phyloP scores from a whole-genome alignment of 2,113 vertebrate genomes.

The Nycticorax nycticorax region DNA sequence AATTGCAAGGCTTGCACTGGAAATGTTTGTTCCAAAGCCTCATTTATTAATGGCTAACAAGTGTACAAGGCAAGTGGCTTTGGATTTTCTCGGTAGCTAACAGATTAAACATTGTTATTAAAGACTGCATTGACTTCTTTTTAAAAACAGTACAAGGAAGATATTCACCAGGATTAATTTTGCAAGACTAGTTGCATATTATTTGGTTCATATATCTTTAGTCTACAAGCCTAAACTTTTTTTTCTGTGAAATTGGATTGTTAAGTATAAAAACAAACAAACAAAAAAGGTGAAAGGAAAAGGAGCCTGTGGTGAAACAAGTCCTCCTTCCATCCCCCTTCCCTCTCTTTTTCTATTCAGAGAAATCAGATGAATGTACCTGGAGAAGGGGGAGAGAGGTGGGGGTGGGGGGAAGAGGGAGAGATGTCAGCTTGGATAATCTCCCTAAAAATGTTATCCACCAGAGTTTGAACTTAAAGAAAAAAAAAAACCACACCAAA shows the following conservation, averaged over 20 bases:
- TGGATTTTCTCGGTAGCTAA: not conserved
- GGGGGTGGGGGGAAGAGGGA: not conserved
- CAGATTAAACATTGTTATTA: not conserved
- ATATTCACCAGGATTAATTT: not conserved
- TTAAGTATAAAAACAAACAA: not conserved
- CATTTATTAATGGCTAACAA: not conserved
- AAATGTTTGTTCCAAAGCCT: not conserved
- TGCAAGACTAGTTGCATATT: not conserved
- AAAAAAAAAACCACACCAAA: not conserved
- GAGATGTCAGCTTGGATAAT: not conserved
- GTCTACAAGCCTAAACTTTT: not conserved
- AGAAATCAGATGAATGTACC: not conserved
- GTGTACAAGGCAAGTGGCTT: not conserved
- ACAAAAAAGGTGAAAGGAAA: not conserved
- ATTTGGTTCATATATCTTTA: not conserved
- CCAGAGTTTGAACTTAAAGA: not conserved
- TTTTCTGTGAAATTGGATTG: not conserved
- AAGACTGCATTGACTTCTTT: not conserved
- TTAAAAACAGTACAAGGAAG: not conserved
- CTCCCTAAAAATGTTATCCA: not conserved
- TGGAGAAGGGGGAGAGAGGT: not conserved
- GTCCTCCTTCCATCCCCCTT: not conserved
- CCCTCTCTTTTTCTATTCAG: not conserved
- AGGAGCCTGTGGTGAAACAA: not conserved
- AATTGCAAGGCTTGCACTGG: not conserved